Evolutionary conservation across 2,888 invertebrate species (phyloP).

Genomic region (Yponomeuta sedellus): DNA sequence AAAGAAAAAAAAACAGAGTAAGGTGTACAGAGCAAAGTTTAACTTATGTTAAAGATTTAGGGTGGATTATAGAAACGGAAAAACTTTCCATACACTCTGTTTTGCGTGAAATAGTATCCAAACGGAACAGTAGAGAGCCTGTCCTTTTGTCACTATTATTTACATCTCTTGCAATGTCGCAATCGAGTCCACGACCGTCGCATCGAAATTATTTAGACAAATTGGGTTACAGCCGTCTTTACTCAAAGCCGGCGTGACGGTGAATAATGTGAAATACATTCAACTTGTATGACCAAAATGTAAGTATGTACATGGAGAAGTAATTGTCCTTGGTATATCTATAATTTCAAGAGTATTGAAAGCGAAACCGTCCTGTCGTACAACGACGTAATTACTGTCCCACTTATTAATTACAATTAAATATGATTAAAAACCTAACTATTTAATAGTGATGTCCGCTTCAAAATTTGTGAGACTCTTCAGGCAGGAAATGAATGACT

Average conservation of each 20-base stretch:
- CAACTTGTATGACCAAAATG: not conserved
- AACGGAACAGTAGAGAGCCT: not conserved
- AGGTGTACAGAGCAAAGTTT: no score
- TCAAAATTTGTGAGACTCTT: no score
- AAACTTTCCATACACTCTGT: not conserved
- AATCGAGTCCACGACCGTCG: constrained; percentile 2
- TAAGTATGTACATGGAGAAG: no score
- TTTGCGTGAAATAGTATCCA: not conserved
- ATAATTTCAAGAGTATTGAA: not conserved
- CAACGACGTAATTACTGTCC: no score
- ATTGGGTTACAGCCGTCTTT: not conserved
- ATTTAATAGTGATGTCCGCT: no score
- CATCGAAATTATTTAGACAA: constrained; percentile 1
- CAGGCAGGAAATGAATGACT: no score
- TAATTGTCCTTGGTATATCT: no score
- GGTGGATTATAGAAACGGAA: no score
- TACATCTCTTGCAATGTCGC: not conserved
- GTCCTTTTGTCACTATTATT: not conserved
- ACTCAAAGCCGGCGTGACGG: not conserved
- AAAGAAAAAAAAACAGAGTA: no score
- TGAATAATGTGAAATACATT: not conserved
- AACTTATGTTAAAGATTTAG: no score
- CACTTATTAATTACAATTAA: no score
- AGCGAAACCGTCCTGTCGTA: not conserved
- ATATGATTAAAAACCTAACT: no score